These are phyloP conservation scores for Yponomeuta plumbellus DNA, from an alignment of 2,888 invertebrate species.

Conservation along the genomic window DNA sequence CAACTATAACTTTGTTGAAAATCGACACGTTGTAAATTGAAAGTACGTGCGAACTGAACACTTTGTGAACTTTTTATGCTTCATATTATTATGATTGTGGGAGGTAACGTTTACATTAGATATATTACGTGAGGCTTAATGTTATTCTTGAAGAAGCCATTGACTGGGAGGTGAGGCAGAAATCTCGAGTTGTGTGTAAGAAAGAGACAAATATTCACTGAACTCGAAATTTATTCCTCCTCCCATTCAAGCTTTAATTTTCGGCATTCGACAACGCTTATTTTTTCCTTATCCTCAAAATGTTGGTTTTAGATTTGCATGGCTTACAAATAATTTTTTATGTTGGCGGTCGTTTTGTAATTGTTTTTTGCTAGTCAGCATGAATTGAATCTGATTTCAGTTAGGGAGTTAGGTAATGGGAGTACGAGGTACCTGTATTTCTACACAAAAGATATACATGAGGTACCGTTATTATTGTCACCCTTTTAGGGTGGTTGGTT, in stretches of 20 bases:
- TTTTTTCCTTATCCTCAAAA: slow-evolving; percentile 9
- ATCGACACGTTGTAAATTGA: not conserved
- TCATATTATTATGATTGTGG: not conserved
- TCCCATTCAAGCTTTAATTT: slow-evolving; percentile 12
- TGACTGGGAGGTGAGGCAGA: slow-evolving; percentile 19
- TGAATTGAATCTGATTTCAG: not conserved
- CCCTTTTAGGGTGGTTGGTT: slow-evolving; percentile 47
- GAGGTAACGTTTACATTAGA: slow-evolving; percentile 4
- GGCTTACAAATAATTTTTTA: not conserved
- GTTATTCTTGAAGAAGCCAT: slow-evolving; percentile 8
- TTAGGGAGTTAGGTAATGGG: not conserved
- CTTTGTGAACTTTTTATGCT: not conserved
- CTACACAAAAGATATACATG: not conserved
- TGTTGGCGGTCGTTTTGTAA: not conserved
- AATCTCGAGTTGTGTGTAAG: slow-evolving; percentile 14
- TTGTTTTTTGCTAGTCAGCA: not conserved
- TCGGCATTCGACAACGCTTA: slow-evolving; percentile 1
- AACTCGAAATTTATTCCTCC: slow-evolving; percentile 18
- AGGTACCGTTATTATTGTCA: slow-evolving; percentile 31
- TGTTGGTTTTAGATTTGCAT: slow-evolving; percentile 9
- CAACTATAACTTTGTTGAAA: not conserved
- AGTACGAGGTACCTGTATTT: not conserved
- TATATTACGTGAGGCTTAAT: not conserved
- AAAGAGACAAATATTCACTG: slow-evolving; percentile 20
- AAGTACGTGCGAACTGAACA: not conserved